phyloP scores from a whole-genome alignment of 2,888 invertebrate genomes.

The Cremastobaeus sp. region DNA sequence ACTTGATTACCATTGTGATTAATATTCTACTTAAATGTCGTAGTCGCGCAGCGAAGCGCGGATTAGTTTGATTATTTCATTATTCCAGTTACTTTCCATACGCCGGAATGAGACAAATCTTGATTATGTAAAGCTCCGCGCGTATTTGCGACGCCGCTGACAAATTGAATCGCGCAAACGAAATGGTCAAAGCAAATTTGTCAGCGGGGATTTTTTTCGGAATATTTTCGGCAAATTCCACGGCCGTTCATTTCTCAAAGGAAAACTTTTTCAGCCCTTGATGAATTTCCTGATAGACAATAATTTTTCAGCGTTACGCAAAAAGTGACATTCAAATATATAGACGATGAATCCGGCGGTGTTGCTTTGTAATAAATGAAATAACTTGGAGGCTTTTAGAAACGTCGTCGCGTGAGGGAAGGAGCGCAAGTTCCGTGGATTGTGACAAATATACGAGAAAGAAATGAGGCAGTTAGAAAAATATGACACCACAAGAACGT shows the following conservation, averaged over 20 bases:
- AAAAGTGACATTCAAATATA: not conserved
- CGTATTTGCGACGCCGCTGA: constrained; percentile 4
- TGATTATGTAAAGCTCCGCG: constrained; percentile 21
- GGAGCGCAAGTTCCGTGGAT: constrained; percentile 17
- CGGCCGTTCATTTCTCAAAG: no score
- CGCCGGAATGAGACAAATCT: not conserved
- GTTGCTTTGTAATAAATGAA: constrained; percentile 1
- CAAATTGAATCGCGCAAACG: constrained; percentile 19
- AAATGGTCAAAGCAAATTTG: no score
- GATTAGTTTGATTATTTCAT: constrained; percentile 31
- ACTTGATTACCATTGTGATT: constrained; percentile 9
- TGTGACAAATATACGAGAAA: constrained; percentile 29
- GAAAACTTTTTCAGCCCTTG: no score
- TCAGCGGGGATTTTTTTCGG: no score
- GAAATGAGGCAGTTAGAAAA: constrained; percentile 34
- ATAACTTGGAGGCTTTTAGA: constrained; percentile 17
- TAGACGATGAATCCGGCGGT: not conserved
- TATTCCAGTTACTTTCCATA: constrained; percentile 16
- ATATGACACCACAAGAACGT: constrained; percentile 39
- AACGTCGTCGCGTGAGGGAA: constrained; percentile 15
- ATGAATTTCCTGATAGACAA: no score
- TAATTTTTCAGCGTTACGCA: constrained; percentile 1
- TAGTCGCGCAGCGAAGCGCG: not conserved
- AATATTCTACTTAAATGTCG: constrained; percentile 19
- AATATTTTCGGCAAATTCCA: no score